These are phyloP conservation scores for Muntiacus reevesi DNA, from an alignment of 2,113 vertebrate genomes.

Conservation along the genomic window DNA sequence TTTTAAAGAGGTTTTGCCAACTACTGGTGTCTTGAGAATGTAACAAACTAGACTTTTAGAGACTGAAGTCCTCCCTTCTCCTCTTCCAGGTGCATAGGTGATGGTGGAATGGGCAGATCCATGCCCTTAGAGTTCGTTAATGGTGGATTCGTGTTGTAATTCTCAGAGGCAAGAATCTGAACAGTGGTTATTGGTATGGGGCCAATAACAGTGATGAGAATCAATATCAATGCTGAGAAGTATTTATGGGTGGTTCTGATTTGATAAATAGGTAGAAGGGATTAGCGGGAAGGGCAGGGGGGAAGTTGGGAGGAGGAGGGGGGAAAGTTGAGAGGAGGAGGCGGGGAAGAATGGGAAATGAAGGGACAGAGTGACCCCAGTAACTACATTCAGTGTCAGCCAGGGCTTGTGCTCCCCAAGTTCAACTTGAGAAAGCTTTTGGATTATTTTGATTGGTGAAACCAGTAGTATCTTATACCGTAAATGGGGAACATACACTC, in stretches of 20 bases:
- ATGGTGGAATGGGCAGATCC: not conserved
- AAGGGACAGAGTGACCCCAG: not conserved
- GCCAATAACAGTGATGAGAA: not conserved
- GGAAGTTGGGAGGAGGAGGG: not conserved
- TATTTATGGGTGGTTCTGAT: not conserved
- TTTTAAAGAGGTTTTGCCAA: not conserved
- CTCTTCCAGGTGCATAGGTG: not conserved
- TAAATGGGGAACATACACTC: not conserved
- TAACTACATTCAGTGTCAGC: not conserved
- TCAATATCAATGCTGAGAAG: not conserved
- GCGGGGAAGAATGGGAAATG: not conserved
- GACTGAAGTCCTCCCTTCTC: not conserved
- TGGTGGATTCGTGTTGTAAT: not conserved
- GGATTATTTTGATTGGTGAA: not conserved
- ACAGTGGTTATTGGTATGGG: not conserved
- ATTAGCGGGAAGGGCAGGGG: not conserved
- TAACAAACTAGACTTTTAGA: not conserved
- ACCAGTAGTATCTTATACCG: not conserved
- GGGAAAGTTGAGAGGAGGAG: not conserved
- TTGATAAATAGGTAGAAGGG: not conserved
- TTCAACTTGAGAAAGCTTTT: not conserved
- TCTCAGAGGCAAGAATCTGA: not conserved
- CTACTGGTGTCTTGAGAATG: not conserved
- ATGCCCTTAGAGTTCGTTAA: not conserved
- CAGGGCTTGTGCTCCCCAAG: rapidly evolving